Evolutionary conservation across 1,140 invertebrate species (phyloP).

Genomic region (Solenopsis invicta): DNA sequence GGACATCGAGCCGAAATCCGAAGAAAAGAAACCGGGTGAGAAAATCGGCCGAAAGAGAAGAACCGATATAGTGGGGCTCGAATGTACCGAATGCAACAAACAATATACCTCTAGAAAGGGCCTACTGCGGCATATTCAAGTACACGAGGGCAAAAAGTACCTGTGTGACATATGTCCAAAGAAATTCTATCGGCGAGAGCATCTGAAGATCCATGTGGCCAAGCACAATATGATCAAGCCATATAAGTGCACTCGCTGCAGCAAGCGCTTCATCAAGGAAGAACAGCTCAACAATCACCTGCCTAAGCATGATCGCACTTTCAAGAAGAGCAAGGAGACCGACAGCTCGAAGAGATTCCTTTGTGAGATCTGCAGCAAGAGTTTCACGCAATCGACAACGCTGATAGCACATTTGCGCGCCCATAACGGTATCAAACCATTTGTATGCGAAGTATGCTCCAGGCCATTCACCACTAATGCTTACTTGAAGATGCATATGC

Average conservation of each 20-base stretch:
- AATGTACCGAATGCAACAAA: conserved; percentile 89
- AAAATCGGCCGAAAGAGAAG: conserved; percentile 83
- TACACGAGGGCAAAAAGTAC: conserved; percentile 90
- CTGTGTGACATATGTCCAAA: conserved; percentile 90
- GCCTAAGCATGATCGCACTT: conserved; percentile 88
- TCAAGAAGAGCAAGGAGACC: conserved; percentile 88
- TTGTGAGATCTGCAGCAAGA: conserved; percentile 90
- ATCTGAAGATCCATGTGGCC: conserved; percentile 86
- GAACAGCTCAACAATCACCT: conserved; percentile 86
- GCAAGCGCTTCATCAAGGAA: conserved; percentile 86
- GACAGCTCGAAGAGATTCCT: conserved; percentile 91
- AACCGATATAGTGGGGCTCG: conserved; percentile 85
- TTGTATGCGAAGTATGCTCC: conserved; percentile 90
- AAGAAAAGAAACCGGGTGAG: conserved; percentile 81
- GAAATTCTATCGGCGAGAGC: conserved; percentile 90
- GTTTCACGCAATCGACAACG: conserved; percentile 87
- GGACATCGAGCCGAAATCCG: conserved; percentile 83
- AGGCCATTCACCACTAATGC: conserved; percentile 87
- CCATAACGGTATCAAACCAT: conserved; percentile 90
- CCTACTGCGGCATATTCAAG: conserved; percentile 88
- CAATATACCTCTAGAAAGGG: conserved; percentile 89
- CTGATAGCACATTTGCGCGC: conserved; percentile 87
- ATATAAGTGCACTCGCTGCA: conserved; percentile 85
- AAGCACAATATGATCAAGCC: conserved; percentile 87
- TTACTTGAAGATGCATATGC: conserved; percentile 86